Conservation (phyloP, 2,888 invertebrate genomes). For the Ochropleura leucogaster region DNA sequence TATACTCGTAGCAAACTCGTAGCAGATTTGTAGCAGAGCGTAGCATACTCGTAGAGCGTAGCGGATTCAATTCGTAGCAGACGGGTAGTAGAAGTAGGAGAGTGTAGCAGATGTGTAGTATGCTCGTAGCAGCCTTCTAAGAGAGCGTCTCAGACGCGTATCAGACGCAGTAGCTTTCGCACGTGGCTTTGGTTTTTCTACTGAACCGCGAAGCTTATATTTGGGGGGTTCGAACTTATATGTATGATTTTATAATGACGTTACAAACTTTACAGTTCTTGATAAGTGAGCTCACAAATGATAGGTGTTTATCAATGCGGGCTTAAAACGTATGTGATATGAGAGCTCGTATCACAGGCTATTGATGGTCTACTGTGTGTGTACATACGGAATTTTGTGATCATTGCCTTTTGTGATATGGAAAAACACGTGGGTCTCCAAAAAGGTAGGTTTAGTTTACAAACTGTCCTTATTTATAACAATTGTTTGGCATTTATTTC, state of each 20-base stretch:
- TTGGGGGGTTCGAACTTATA: background rate
- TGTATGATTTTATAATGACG: constrained; percentile 23
- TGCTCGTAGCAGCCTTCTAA: background rate
- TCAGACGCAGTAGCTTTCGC: background rate
- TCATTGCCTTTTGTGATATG: constrained; percentile 15
- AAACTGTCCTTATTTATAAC: background rate
- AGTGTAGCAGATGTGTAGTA: background rate
- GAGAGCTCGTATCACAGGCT: constrained; percentile 9
- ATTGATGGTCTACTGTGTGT: constrained; percentile 26
- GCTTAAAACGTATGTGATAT: constrained; percentile 32
- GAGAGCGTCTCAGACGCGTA: background rate
- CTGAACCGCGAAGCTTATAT: background rate
- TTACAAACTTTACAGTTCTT: constrained; percentile 15
- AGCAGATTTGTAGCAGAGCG: background rate
- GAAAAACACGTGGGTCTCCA: background rate
- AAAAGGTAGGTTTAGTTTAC: constrained; percentile 30
- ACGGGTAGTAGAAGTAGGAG: background rate
- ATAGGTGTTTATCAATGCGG: constrained; percentile 36
- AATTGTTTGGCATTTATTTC: background rate
- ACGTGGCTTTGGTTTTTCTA: background rate
- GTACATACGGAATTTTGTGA: constrained; percentile 13
- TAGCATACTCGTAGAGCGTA: background rate
- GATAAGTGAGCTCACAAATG: constrained; percentile 40
- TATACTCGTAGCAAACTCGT: background rate
- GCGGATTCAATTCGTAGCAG: background rate